Evolutionary conservation across 2,888 invertebrate genomes (phyloP).

Genomic region (Platycnemis pennipes): DNA sequence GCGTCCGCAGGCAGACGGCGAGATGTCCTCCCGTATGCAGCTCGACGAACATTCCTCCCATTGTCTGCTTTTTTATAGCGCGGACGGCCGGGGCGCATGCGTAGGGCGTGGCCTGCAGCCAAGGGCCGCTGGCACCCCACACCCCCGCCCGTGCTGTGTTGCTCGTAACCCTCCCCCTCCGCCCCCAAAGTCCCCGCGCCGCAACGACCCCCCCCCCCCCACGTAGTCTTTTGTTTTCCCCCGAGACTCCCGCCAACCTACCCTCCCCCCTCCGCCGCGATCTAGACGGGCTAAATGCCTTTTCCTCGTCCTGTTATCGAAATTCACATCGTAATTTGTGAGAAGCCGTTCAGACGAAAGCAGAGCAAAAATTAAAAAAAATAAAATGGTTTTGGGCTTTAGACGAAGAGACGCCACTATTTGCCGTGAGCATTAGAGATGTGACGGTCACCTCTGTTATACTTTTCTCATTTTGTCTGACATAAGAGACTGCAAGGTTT

Average conservation of each 20-base stretch:
- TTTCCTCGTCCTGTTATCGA: slow-evolving; percentile 6
- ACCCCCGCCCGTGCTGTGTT: neutral
- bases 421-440: neutral
- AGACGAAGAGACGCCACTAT: neutral
- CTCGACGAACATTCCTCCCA: neutral
- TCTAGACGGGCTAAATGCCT: neutral
- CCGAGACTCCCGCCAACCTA: neutral
- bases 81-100: slow-evolving; percentile 18
- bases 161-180: neutral
- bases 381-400: neutral
- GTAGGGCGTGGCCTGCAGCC: slow-evolving; percentile 42
- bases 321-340: slow-evolving; percentile 56
- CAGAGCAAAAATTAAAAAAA: slow-evolving; percentile 21
- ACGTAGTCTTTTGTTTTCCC: neutral
- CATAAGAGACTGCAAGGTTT: no score
- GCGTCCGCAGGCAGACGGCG: slow-evolving; percentile 19
- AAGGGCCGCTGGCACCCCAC: neutral
- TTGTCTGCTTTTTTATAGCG: slow-evolving; percentile 28
- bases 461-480: no score
- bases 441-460: no score
- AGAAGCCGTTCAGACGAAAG: slow-evolving; percentile 23
- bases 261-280: neutral
- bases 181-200: neutral
- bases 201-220: neutral
- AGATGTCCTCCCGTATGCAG: slow-evolving; percentile 48